Evolutionary conservation across 2,797 vertebrate genomes (phyloP).

Genomic region (Botia kubotai): DNA sequence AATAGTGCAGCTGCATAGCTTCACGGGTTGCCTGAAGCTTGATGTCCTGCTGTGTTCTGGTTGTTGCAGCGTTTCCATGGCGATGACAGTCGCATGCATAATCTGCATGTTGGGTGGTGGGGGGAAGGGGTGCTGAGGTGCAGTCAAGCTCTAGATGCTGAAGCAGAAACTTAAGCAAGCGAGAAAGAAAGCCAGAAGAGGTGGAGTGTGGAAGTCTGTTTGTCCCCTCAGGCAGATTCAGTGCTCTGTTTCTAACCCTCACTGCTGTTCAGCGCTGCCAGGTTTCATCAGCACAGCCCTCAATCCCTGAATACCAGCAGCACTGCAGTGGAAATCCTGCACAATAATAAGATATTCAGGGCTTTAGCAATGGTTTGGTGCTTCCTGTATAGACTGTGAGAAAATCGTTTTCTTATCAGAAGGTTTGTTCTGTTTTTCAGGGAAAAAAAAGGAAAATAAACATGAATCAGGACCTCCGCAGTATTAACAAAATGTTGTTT

Average conservation of each 20-base stretch:
- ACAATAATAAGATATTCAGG: conserved; percentile 3
- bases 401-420: no score
- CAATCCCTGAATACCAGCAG: conserved; percentile 37
- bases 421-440: no score
- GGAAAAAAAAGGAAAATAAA: no score
- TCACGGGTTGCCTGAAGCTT: neutral
- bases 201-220: conserved; percentile 2
- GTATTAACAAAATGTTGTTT: no score
- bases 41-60: neutral
- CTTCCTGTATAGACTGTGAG: neutral
- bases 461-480: no score
- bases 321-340: conserved; percentile 32
- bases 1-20: neutral
- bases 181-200: conserved; percentile 18
- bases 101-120: conserved; percentile 27
- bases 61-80: conserved; percentile 5
- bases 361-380: conserved; percentile 1
- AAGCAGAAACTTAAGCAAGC: conserved; percentile 19
- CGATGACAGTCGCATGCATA: conserved; percentile 26
- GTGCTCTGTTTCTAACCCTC: conserved; percentile 35
- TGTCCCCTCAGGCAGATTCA: conserved; percentile 29
- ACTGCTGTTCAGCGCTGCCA: conserved; percentile 30
- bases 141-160: conserved; percentile 39
- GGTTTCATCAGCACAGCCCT: conserved; percentile 30
- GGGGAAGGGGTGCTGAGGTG: conserved; percentile 24